Evolutionary conservation across 2,113 vertebrate genomes (phyloP).

Genomic region (Gulo gulo): DNA sequence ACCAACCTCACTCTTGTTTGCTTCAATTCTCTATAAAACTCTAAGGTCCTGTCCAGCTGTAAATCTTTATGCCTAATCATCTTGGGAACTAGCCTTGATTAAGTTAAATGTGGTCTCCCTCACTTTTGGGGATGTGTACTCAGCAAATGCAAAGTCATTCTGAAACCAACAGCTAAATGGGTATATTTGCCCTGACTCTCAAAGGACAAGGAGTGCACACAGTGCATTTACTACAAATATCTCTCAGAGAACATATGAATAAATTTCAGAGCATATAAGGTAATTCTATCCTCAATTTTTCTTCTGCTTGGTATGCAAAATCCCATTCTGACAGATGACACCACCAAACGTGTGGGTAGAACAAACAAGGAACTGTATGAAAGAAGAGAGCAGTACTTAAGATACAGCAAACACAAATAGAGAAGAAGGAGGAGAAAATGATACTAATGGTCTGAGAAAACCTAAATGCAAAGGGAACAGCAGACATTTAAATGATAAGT

Average conservation of each 20-base stretch:
- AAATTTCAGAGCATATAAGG: neutral
- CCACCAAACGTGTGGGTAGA: neutral
- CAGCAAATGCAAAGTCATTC: neutral
- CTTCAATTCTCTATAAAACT: neutral
- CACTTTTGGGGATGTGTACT: neutral
- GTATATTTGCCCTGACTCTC: neutral
- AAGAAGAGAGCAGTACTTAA: neutral
- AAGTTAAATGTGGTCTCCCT: neutral
- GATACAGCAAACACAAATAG: neutral
- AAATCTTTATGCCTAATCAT: neutral
- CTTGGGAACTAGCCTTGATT: neutral
- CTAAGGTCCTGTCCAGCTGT: neutral
- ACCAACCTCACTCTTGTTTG: neutral
- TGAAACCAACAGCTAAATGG: slow-evolving; percentile 1
- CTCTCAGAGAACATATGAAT: neutral
- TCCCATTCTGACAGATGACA: neutral
- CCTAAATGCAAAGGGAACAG: neutral
- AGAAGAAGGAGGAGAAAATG: neutral
- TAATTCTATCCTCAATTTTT: neutral
- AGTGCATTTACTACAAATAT: neutral
- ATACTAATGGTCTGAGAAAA: neutral
- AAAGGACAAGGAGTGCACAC: neutral
- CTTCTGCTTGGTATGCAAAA: neutral
- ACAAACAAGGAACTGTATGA: neutral
- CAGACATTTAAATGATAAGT: slow-evolving; percentile 19